These are phyloP conservation scores for Meloidogyne floridensis DNA, from an alignment of 1,140 invertebrate genomes.

Conservation along the genomic window DNA sequence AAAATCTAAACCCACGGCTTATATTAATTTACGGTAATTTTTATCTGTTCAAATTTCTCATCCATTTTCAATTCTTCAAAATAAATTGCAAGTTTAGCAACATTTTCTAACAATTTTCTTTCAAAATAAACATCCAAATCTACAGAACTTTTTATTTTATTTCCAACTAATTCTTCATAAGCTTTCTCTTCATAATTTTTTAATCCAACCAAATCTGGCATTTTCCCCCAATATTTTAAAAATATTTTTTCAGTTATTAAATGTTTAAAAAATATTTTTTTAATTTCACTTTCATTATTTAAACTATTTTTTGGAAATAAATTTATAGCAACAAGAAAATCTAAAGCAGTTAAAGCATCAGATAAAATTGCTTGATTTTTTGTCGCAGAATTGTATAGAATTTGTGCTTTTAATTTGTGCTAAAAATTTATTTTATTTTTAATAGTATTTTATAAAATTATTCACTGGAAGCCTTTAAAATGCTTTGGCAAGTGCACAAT, in stretches of 20 bases:
- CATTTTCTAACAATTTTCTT: neutral
- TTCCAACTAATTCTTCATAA: constrained; percentile 7
- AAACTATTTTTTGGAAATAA: neutral
- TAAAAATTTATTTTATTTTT: neutral
- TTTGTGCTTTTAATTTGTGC: neutral
- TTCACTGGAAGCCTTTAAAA: too few relatives aligned
- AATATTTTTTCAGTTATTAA: neutral
- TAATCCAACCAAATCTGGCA: neutral
- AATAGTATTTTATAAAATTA: too few relatives aligned
- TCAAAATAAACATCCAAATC: neutral
- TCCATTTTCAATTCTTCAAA: neutral
- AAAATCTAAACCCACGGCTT: too few relatives aligned
- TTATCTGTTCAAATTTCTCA: too few relatives aligned
- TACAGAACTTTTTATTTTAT: neutral
- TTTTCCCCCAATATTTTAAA: neutral
- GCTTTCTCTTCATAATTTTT: neutral
- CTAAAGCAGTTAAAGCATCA: neutral
- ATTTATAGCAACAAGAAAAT: neutral
- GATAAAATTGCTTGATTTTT: constrained; percentile 1
- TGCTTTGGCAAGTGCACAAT: too few relatives aligned
- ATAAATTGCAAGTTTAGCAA: constrained; percentile 1
- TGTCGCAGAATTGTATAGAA: neutral
- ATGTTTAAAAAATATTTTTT: neutral
- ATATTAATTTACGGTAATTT: too few relatives aligned
- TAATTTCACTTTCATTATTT: neutral